Base-by-base conservation (phyloP, 1,140 invertebrate species). In the Asbolus verrucosus region DNA sequence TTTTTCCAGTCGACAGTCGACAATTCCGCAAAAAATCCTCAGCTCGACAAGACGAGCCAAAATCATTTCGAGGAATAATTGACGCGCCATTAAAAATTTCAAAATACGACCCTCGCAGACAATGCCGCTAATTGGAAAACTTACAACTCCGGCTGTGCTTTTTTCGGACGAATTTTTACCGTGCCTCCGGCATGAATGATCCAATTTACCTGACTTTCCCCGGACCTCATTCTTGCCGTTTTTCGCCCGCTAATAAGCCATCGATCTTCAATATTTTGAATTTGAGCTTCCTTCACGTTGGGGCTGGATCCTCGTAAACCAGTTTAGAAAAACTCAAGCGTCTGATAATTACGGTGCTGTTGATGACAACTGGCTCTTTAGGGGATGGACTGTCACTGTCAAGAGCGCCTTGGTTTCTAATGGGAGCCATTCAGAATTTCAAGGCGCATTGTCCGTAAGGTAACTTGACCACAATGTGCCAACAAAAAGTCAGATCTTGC, bases 21-120 rank as follows among this genome's bases (percentile, higher is more conserved):
- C 21, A 54, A 54, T 54, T 54, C 46, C 14, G 46, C 46, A 54
- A 54, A 54, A 54, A 54, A 54, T 54, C 21, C 46, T 27, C 21
- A 9, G 18, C 6, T 46, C 9, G 41, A 46, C 15, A 46, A 46
- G 41, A 46, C 46, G 21, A 54, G 19, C 14, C 46, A 13, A 54
- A 54, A 54, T 54, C 27, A 54, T 54, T 54, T 54, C 46, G 46
- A 21, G 21, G 46, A 54, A 54, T 54, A 54, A 54, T 54, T 27
- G 46, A 54, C 27, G 46, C 19, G 27, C 21, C 46, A 54, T 54
- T 54, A 54, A 27, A 13, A 13, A 54, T 54, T 54, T 54, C 46
- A 27, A 27, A 54, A 54, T 54, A 13, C 21, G 46, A 24, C 21
- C 46, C 46, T 54, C 9, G 19, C 4, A 54, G 46, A 54, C 46